Percentiles rank a stretch among this genome's conserved stretches.
Conservation (phyloP, 2,113 vertebrate species). For the Colaptes auratus region DNA sequence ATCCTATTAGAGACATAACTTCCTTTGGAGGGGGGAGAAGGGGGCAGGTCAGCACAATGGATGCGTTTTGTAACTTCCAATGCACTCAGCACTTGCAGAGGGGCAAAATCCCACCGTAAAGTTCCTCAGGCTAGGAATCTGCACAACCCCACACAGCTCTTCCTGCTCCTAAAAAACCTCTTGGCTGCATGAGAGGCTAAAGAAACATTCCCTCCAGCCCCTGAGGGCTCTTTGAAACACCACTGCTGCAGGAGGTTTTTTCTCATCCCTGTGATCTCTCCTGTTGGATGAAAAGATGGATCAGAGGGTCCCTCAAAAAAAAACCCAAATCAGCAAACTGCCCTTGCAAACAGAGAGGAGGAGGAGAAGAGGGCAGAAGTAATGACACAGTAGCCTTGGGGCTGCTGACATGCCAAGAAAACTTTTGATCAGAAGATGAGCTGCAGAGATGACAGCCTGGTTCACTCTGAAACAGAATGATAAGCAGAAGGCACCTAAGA, state of each 20-base stretch:
- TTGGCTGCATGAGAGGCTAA: neutral
- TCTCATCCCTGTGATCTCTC: neutral
- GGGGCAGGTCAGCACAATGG: neutral
- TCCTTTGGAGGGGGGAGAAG: neutral
- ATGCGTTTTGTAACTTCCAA: neutral
- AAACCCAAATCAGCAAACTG: neutral
- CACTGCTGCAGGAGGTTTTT: too few species aligned
- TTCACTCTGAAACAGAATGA: neutral
- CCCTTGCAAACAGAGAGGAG: neutral
- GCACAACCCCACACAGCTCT: neutral
- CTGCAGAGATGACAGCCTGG: neutral
- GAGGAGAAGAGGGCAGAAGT: neutral
- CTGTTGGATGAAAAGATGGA: neutral
- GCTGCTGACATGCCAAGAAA: neutral
- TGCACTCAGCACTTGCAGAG: neutral
- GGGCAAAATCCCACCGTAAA: neutral
- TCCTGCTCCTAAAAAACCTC: neutral
- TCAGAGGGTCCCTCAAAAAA: neutral
- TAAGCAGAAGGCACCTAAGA: neutral
- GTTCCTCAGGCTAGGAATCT: neutral
- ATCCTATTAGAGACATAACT: slow-evolving; percentile 58
- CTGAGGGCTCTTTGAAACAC: neutral
- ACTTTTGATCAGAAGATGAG: neutral
- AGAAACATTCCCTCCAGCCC: neutral
- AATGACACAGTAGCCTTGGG: neutral